Conservation (phyloP, 2,113 vertebrate genomes). For the Eidolon helvum region DNA sequence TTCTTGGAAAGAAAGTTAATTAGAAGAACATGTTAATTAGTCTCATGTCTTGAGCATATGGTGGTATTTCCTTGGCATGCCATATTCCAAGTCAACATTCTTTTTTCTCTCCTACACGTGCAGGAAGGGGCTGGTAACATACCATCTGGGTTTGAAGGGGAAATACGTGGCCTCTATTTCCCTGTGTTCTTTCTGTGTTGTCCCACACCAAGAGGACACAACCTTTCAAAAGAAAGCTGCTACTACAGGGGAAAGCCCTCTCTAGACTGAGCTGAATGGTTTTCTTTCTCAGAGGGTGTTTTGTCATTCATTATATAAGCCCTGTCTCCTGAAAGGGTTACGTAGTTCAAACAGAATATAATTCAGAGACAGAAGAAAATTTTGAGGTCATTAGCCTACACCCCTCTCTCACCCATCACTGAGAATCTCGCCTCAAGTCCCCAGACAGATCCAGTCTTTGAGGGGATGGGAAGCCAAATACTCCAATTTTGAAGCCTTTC, state of each 20-base stretch:
- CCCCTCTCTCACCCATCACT: neutral
- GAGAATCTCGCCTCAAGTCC: neutral
- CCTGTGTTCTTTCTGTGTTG: neutral
- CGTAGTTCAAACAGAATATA: neutral
- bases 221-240: neutral
- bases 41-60: constrained; percentile 27
- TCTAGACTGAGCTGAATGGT: neutral
- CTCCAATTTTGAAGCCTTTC: neutral
- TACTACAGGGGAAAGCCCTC: neutral
- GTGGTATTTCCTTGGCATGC: constrained; percentile 27
- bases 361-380: neutral
- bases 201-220: neutral
- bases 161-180: neutral
- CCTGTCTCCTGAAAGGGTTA: neutral
- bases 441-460: neutral
- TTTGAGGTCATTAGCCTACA: neutral
- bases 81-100: neutral
- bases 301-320: neutral
- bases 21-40: constrained; percentile 67
- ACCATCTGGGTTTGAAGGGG: neutral
- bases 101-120: neutral
- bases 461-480: neutral
- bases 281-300: neutral
- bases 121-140: neutral
- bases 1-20: constrained; percentile 65